A percentile compares a stretch with the other conserved stretches of the same genome.
Conservation (phyloP, 2,888 invertebrate genomes). For the Athetis lepigone region DNA sequence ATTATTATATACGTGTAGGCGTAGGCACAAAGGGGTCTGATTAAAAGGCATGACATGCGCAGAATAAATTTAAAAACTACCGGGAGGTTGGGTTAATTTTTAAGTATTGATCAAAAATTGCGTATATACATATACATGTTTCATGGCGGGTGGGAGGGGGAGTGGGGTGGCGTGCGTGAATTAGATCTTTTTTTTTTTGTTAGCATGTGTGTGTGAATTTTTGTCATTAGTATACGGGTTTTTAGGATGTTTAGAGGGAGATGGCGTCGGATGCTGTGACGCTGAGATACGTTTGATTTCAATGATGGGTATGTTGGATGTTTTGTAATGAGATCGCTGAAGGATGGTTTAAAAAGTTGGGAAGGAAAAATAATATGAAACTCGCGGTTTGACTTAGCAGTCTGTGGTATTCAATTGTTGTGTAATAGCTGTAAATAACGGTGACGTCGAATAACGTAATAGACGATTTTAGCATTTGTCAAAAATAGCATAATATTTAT, state of each 20-base stretch:
- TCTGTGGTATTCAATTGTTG: background rate
- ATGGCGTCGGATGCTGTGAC: slow-evolving; percentile 38
- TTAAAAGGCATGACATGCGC: slow-evolving; percentile 91
- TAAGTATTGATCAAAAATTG: slow-evolving; percentile 91
- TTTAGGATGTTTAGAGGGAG: slow-evolving; percentile 59
- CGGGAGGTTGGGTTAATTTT: slow-evolving; percentile 89
- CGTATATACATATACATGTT: slow-evolving; percentile 74
- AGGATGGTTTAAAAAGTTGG: background rate
- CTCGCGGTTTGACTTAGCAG: background rate
- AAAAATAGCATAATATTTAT: too few species aligned
- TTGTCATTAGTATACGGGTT: slow-evolving; percentile 82
- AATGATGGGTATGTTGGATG: slow-evolving; percentile 30
- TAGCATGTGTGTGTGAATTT: slow-evolving; percentile 74
- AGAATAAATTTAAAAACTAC: slow-evolving; percentile 90
- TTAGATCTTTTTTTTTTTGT: slow-evolving; percentile 82
- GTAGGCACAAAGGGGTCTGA: slow-evolving; percentile 84
- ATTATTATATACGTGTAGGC: slow-evolving; percentile 71
- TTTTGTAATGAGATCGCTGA: slow-evolving; percentile 39
- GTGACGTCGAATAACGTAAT: too few species aligned
- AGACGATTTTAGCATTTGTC: too few species aligned
- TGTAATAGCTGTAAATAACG: too few species aligned
- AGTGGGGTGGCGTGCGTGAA: slow-evolving; percentile 79
- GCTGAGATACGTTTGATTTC: slow-evolving; percentile 53
- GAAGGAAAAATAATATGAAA: background rate
- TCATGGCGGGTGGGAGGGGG: slow-evolving; percentile 53